Base-by-base conservation (phyloP, 2,113 vertebrate species). In the Hirundichthys speculiger region DNA sequence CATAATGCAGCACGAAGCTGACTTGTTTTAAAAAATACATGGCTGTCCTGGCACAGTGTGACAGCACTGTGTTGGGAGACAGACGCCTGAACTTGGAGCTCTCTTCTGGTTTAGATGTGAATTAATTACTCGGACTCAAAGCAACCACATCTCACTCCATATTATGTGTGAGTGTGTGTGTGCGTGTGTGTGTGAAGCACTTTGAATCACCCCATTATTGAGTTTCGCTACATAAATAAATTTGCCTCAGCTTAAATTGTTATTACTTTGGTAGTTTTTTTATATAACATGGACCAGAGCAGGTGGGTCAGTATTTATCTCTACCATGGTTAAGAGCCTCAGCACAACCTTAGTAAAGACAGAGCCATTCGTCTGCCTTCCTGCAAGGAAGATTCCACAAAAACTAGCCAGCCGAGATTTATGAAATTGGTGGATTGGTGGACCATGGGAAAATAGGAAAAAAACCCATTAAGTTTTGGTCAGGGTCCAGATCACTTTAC, bases 61-160 rank as follows among this genome's bases (percentile, higher is more conserved):
- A 79, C 52, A 48, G 19, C 15, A n/a, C 52, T 20, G 67, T 65
- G 52, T 73, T 55, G 64, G 50, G 54, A 57, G 56, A 75, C 64
- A 66, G 40, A 54, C 71, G 41, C 49, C 56, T 55, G 75, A 57
- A 68, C 53, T 51, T 15, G 45, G 9, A 45, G 58, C 41, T 75
- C 24, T 52, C 20, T 39, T 50, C 52, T 27, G 24, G 15, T 58
- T 25, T 64, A 13, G 24, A 34, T 49, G 20, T 50, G 46, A 70
- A 30, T 64, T 25, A 74, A 40, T 13, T 56, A 60, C 51, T 65
- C 22, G n/a, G 18, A 25, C 52, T 42, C 11, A 18, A 5, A 14
- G 45, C 65, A 54, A 55, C 65, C 40, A 60, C 15, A 45, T 56
- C 41, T 62, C 22, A 41, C 1, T 38, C 49, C 25, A 48, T 39